Evolutionary conservation across 2,797 vertebrate species (phyloP).

Genomic region (Notolepis coatsorum): DNA sequence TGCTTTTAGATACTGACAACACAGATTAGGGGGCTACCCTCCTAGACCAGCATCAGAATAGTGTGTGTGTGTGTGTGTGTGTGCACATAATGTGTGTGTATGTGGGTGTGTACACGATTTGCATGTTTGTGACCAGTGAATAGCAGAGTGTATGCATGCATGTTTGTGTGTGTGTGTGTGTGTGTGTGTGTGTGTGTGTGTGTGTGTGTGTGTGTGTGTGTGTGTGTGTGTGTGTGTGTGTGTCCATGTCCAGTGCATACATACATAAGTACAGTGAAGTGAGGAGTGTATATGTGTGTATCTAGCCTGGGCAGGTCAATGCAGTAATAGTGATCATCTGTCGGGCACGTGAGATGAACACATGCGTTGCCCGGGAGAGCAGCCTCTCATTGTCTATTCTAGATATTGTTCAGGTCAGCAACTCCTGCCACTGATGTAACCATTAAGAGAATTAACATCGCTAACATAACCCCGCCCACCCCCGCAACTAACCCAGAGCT

Average conservation of each 20-base stretch:
- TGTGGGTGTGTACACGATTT: not conserved
- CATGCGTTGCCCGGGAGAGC: no score
- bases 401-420: conserved; percentile 3
- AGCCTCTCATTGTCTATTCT: not conserved
- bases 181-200: no score
- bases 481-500: not conserved
- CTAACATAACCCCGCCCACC: not conserved
- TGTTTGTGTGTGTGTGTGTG: conserved; percentile 15
- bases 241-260: conserved; percentile 7
- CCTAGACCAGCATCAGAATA: no score
- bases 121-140: conserved; percentile 14
- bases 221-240: conserved; percentile 11
- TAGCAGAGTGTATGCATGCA: no score
- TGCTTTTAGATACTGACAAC: conserved; percentile 46
- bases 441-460: not conserved
- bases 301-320: conserved; percentile 6
- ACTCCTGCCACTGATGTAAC: conserved; percentile 3
- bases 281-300: no score
- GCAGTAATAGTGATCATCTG: conserved; percentile 17
- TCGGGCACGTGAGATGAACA: conserved; percentile 23
- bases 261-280: no score
- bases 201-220: not conserved
- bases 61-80: no score
- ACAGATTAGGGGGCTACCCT: no score
- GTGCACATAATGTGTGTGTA: not conserved